These are phyloP conservation scores for Rattus rattus DNA, from an alignment of 2,113 vertebrate genomes.

Conservation along the genomic window DNA sequence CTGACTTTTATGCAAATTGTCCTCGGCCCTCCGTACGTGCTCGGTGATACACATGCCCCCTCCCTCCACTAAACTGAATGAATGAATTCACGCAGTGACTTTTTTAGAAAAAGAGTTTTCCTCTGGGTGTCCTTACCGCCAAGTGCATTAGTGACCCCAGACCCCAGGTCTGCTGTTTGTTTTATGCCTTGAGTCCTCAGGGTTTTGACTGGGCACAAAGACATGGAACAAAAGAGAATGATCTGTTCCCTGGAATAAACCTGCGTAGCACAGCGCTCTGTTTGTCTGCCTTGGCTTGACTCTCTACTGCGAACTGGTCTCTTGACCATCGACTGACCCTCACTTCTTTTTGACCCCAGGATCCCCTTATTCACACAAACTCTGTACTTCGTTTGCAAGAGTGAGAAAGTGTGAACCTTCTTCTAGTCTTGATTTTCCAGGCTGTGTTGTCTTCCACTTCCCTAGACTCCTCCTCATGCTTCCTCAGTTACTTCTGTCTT, in stretches of 20 bases:
- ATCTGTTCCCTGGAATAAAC: background rate
- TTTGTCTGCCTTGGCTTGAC: background rate
- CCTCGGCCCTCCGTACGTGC: too few species aligned
- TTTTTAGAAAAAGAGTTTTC: background rate
- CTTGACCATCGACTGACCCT: background rate
- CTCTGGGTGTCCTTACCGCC: background rate
- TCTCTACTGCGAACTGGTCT: background rate
- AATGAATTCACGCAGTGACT: too few species aligned
- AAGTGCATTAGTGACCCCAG: background rate
- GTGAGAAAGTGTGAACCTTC: background rate
- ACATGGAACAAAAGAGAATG: background rate
- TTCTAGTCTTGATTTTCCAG: background rate
- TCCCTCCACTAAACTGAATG: too few species aligned
- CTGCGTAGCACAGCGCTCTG: background rate
- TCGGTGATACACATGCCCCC: too few species aligned
- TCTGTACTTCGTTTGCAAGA: background rate
- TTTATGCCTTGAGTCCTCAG: background rate
- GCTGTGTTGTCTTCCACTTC: background rate
- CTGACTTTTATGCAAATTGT: background rate
- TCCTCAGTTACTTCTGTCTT: background rate
- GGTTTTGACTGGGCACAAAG: background rate
- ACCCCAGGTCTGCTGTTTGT: background rate
- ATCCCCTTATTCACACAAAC: background rate
- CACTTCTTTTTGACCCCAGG: background rate
- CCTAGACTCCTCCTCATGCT: background rate